phyloP scores from a whole-genome alignment of 2,888 invertebrate genomes.

The Synergus japonicus region DNA sequence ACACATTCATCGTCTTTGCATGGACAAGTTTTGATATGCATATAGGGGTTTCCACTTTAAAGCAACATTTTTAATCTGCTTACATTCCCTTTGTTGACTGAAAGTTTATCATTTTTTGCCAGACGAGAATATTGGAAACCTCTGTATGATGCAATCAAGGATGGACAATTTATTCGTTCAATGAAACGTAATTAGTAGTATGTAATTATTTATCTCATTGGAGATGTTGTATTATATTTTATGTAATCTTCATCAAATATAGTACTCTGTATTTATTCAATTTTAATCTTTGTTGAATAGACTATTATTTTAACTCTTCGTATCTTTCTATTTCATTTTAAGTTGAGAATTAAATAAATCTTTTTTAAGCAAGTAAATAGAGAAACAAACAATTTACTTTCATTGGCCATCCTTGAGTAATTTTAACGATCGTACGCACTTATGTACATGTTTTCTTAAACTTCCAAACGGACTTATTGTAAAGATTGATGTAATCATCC shows the following conservation, averaged over 20 bases:
- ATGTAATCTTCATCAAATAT: background rate
- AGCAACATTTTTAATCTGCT: slow-evolving; percentile 2
- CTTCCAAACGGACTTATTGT: slow-evolving; percentile 16
- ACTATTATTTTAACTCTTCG: background rate
- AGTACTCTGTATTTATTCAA: background rate
- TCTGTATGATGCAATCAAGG: slow-evolving; percentile 36
- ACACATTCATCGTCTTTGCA: slow-evolving; percentile 69
- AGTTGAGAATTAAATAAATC: background rate
- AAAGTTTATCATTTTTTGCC: background rate
- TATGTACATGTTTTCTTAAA: slow-evolving; percentile 36
- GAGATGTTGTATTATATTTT: background rate
- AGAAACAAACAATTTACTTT: background rate
- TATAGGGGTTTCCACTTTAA: slow-evolving; percentile 29
- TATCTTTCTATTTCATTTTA: background rate
- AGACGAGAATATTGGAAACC: slow-evolving; percentile 36
- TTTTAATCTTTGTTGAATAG: background rate
- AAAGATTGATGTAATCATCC: slow-evolving; percentile 30
- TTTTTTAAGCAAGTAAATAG: background rate
- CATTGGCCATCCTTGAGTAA: slow-evolving; percentile 36
- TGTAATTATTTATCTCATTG: background rate
- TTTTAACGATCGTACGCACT: slow-evolving; percentile 9
- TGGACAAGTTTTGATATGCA: slow-evolving; percentile 61
- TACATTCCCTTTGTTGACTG: background rate
- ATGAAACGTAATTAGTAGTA: background rate
- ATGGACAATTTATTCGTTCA: slow-evolving; percentile 12